Conservation (phyloP, 2,797 vertebrate genomes). For the Miichthys miiuy region DNA sequence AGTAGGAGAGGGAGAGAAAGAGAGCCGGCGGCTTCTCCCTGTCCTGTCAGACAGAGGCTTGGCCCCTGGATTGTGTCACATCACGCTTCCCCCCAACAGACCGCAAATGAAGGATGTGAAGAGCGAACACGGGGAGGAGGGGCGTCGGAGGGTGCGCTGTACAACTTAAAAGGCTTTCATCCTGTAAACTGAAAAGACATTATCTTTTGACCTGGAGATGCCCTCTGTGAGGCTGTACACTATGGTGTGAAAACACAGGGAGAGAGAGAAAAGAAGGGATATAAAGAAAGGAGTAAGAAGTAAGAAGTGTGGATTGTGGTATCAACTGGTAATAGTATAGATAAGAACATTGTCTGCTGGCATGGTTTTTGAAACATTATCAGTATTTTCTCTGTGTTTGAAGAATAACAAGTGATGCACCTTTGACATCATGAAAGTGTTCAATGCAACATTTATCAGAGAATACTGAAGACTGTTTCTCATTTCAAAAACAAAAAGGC, state of each 20-base stretch:
- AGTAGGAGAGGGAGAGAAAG: constrained; percentile 77
- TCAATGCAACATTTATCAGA: constrained; percentile 39
- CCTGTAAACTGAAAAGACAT: constrained; percentile 92
- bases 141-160: constrained; percentile 66
- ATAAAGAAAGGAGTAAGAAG: constrained; percentile 18
- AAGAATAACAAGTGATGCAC: constrained; percentile 65
- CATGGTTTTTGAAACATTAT: constrained; percentile 50
- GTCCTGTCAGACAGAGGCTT: constrained; percentile 84
- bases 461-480: constrained; percentile 34
- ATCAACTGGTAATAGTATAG: constrained; percentile 46
- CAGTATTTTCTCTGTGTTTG: constrained; percentile 36
- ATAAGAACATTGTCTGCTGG: constrained; percentile 64
- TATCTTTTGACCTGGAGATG: constrained; percentile 92
- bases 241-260: constrained; percentile 66
- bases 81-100: constrained; percentile 73
- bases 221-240: constrained; percentile 87
- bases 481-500: constrained; percentile 45
- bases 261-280: neutral
- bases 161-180: constrained; percentile 91
- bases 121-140: constrained; percentile 79
- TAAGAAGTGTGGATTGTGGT: constrained; percentile 40
- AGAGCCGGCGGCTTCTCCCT: constrained; percentile 64
- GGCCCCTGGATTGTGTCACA: constrained; percentile 92
- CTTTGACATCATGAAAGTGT: constrained; percentile 61
- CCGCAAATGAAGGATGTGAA: constrained; percentile 81